Percentiles rank a stretch among this genome's conserved stretches.
Evolutionary conservation across 1,140 invertebrate genomes (phyloP).

Genomic region (Lepidostoma basale): DNA sequence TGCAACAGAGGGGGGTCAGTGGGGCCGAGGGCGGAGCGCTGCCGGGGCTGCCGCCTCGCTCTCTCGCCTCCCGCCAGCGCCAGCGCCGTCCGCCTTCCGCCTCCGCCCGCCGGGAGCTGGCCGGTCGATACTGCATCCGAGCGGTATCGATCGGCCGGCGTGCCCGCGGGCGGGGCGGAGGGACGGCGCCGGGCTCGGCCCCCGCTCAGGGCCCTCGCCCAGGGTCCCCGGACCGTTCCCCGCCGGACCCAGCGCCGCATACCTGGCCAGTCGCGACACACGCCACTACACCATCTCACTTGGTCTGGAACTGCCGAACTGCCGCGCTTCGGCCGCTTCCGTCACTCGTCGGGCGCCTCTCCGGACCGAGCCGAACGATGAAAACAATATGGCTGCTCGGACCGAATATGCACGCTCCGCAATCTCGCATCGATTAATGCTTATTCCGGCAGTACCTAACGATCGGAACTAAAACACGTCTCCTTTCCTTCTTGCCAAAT

Average conservation of each 20-base stretch:
- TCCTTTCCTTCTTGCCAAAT: too few species aligned
- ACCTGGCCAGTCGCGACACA: slow-evolving; percentile 12
- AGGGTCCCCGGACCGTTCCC: not conserved
- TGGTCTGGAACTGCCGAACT: slow-evolving; percentile 22
- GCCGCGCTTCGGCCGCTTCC: not conserved
- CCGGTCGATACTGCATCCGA: slow-evolving; percentile 14
- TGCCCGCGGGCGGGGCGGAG: not conserved
- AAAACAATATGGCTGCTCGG: slow-evolving; percentile 9
- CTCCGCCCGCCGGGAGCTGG: not conserved
- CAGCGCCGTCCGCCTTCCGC: too few species aligned
- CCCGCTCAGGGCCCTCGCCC: not conserved
- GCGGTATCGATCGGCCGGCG: slow-evolving; percentile 8
- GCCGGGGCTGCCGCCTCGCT: not conserved
- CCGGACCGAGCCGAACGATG: not conserved
- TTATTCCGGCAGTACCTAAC: too few species aligned
- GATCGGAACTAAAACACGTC: too few species aligned
- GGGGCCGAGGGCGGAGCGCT: not conserved
- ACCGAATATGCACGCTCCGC: not conserved
- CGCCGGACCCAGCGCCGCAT: not conserved
- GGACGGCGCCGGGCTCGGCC: not conserved
- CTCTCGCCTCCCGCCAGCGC: too few species aligned
- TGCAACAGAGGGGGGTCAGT: not conserved
- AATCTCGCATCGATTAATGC: not conserved
- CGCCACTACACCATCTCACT: slow-evolving; percentile 36
- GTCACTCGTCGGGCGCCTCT: slow-evolving; percentile 4